These are phyloP conservation scores for Calyptomena viridis DNA, from an alignment of 2,113 vertebrate genomes.

Conservation along the genomic window DNA sequence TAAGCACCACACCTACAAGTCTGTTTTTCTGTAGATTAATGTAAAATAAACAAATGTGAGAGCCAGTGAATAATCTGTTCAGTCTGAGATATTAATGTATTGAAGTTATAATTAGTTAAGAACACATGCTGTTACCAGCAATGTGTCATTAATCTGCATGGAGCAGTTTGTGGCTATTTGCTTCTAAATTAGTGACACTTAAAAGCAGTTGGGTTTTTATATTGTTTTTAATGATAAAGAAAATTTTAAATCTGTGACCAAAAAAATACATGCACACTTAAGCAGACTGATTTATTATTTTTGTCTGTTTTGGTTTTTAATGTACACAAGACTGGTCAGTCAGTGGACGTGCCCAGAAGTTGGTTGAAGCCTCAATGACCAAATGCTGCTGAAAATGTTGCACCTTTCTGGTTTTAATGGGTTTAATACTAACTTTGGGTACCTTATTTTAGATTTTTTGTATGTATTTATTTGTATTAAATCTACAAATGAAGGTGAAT, in stretches of 20 bases:
- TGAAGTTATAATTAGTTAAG: slow-evolving; percentile 44
- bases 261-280: background rate
- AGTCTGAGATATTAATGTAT: slow-evolving; percentile 5
- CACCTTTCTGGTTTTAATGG: background rate
- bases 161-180: background rate
- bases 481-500: background rate
- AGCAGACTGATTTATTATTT: background rate
- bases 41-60: background rate
- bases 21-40: background rate
- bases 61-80: background rate
- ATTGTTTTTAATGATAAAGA: background rate
- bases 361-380: background rate
- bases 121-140: slow-evolving; percentile 30
- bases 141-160: background rate
- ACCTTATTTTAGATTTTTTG: background rate
- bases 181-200: slow-evolving; percentile 32
- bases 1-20: background rate
- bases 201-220: background rate
- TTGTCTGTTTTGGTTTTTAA: background rate
- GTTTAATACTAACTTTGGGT: background rate
- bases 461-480: background rate
- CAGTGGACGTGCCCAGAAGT: background rate
- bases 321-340: background rate
- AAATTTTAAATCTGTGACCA: background rate
- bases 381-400: background rate